Conservation (phyloP, 2,113 vertebrate genomes). For the Lates calcarifer region DNA sequence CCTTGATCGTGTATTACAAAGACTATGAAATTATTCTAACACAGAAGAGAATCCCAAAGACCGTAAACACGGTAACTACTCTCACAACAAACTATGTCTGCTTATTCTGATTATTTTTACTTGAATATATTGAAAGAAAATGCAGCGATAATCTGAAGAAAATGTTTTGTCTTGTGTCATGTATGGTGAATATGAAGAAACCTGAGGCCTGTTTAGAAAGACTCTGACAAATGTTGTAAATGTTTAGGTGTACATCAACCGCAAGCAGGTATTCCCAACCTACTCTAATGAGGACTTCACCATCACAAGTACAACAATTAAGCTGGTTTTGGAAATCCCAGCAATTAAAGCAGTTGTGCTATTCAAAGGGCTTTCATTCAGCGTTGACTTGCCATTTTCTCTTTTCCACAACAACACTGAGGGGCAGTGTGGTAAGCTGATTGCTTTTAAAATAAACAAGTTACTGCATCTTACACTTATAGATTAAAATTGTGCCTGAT, state of each 20-base stretch:
- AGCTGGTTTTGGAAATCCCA: slow-evolving; percentile 85
- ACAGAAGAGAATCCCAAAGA: slow-evolving; percentile 54
- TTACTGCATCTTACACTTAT: background rate
- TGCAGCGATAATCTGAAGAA: background rate
- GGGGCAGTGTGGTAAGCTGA: slow-evolving; percentile 93
- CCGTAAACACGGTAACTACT: slow-evolving; percentile 62
- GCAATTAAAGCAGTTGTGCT: slow-evolving; percentile 82
- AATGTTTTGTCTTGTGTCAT: background rate
- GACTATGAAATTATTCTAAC: slow-evolving; percentile 82
- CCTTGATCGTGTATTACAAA: slow-evolving; percentile 89
- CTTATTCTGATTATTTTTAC: background rate
- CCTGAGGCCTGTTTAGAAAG: background rate
- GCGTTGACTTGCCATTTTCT: slow-evolving; percentile 85
- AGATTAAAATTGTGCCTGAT: background rate
- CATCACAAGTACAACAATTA: slow-evolving; percentile 83
- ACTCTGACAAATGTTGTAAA: background rate
- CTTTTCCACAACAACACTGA: slow-evolving; percentile 91
- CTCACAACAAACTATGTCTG: background rate
- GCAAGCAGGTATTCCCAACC: slow-evolving; percentile 72
- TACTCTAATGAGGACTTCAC: slow-evolving; percentile 84
- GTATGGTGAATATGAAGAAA: background rate
- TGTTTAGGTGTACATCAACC: slow-evolving; percentile 87
- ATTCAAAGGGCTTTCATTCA: slow-evolving; percentile 88
- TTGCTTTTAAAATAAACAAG: background rate
- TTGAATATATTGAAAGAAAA: slow-evolving; percentile 2